phyloP scores from a whole-genome alignment of 2,888 invertebrate species.

The Heteromyza rotundicornis region DNA sequence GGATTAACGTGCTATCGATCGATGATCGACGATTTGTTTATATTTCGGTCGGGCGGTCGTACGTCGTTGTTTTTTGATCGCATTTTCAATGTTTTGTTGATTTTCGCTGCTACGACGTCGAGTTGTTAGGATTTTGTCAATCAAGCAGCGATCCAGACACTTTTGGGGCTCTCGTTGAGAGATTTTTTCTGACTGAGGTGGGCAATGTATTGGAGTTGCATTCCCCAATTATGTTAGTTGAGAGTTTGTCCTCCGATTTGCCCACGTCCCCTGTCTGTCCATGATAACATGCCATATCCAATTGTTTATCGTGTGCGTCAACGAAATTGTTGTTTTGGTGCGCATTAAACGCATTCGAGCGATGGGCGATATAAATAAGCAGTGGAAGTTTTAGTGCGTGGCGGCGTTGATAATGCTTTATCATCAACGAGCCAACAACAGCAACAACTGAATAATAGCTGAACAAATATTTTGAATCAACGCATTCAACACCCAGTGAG shows the following conservation, averaged over 20 bases:
- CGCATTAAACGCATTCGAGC: no score
- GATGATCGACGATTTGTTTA: constrained; percentile 11
- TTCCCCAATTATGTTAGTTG: no score
- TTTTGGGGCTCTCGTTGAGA: constrained; percentile 23
- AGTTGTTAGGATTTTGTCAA: not conserved
- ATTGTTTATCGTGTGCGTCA: no score
- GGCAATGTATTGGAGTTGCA: no score
- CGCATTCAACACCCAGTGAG: not conserved
- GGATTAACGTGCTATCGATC: not conserved
- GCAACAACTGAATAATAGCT: constrained; percentile 17
- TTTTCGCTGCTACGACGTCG: not conserved
- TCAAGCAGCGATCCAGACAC: not conserved
- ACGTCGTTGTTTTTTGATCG: not conserved
- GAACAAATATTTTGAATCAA: constrained; percentile 37
- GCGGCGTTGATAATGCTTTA: constrained; percentile 32
- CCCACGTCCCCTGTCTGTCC: no score
- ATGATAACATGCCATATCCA: no score
- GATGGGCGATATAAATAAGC: no score
- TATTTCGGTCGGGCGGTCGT: no score
- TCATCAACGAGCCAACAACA: constrained; percentile 21
- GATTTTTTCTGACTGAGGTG: no score
- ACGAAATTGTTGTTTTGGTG: not conserved
- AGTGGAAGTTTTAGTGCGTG: no score
- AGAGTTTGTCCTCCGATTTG: no score
- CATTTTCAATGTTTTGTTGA: constrained; percentile 5